phyloP scores from a whole-genome alignment of 2,888 invertebrate genomes.

The Fissipunctia ypsillon region DNA sequence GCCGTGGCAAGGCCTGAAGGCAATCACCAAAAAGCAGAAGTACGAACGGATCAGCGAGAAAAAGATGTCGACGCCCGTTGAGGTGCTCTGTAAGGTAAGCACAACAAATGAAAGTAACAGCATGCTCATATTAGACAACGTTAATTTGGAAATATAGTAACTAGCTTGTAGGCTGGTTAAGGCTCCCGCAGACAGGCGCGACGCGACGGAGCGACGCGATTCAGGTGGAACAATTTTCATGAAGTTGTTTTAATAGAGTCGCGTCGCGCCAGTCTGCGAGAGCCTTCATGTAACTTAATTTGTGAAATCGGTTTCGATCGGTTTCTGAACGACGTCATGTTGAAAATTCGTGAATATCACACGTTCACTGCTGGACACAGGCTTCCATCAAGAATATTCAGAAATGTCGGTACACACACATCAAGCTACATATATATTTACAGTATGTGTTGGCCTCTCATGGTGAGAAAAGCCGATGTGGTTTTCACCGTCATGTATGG shows the following conservation, averaged over 20 bases:
- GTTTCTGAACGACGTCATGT: not conserved
- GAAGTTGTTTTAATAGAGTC: no score
- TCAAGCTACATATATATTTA: not conserved
- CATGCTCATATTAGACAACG: not conserved
- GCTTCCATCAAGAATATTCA: not conserved
- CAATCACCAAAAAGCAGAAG: constrained; percentile 99
- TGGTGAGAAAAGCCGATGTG: no score
- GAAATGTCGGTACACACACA: not conserved
- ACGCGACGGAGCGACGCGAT: no score
- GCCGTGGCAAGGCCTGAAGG: constrained; percentile 99
- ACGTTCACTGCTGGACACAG: not conserved
- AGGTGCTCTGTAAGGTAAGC: constrained; percentile 97
- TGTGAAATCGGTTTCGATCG: not conserved
- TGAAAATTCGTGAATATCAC: not conserved
- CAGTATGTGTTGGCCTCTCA: no score
- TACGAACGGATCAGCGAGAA: constrained; percentile 99
- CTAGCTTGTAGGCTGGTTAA: not conserved
- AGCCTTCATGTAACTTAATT: no score
- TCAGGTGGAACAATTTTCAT: no score
- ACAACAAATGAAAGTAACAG: not conserved
- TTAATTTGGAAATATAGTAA: not conserved
- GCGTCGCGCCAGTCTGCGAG: no score
- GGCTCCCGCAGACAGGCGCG: no score
- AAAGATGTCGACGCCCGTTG: constrained; percentile 99
- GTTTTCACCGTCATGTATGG: no score